These are phyloP conservation scores for Botia kubotai DNA, from an alignment of 2,797 vertebrate species.

Conservation along the genomic window DNA sequence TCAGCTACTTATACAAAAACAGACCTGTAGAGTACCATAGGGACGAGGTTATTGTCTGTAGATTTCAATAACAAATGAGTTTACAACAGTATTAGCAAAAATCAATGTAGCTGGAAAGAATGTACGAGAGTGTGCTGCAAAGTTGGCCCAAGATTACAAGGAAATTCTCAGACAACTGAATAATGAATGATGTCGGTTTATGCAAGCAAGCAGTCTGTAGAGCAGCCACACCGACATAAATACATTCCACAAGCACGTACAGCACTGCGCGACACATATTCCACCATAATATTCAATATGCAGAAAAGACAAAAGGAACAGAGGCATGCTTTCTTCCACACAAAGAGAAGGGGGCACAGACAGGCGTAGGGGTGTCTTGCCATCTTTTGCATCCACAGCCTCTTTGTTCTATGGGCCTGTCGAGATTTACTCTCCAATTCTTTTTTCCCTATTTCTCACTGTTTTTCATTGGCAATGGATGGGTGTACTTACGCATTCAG, in stretches of 20 bases:
- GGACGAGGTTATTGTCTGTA: slow-evolving; percentile 6
- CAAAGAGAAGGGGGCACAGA: slow-evolving; percentile 50
- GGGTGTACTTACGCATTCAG: slow-evolving; percentile 50
- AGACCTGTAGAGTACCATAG: slow-evolving; percentile 19
- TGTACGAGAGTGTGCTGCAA: slow-evolving; percentile 37
- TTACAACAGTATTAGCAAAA: slow-evolving; percentile 29
- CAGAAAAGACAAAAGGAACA: slow-evolving; percentile 53
- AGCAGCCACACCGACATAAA: slow-evolving; percentile 30
- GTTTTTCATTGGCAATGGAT: slow-evolving; percentile 31
- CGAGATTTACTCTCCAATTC: slow-evolving; percentile 49
- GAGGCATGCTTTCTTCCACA: slow-evolving; percentile 46
- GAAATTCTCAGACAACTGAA: slow-evolving; percentile 63
- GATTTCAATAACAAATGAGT: slow-evolving; percentile 44
- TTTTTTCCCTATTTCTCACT: slow-evolving; percentile 4
- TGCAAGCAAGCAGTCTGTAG: slow-evolving; percentile 48
- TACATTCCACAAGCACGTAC: slow-evolving; percentile 39
- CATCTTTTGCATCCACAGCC: slow-evolving; percentile 58
- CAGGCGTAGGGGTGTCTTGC: slow-evolving; percentile 54
- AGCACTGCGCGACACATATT: slow-evolving; percentile 27
- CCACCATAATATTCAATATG: slow-evolving; percentile 57
- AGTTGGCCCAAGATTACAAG: slow-evolving; percentile 60
- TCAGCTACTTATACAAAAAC: slow-evolving; percentile 18
- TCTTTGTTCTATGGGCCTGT: slow-evolving; percentile 63
- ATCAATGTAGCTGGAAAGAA: slow-evolving; percentile 7
- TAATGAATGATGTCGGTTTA: slow-evolving; percentile 68